Evolutionary conservation across 2,113 vertebrate genomes (phyloP).

Genomic region (Hypanus sabinus): DNA sequence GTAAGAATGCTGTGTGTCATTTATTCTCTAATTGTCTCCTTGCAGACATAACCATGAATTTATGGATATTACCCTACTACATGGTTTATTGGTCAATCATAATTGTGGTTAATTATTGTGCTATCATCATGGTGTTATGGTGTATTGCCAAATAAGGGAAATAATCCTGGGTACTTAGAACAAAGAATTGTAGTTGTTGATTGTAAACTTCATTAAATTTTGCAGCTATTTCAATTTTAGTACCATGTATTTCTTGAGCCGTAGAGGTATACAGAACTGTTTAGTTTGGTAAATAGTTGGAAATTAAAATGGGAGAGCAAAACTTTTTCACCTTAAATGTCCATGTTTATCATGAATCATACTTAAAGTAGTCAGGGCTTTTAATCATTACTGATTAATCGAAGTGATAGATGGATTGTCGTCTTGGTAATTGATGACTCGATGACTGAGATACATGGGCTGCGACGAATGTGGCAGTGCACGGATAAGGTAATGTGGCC

Average conservation of each 20-base stretch:
- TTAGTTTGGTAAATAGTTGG: background rate
- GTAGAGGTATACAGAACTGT: background rate
- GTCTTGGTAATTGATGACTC: slow-evolving; percentile 43
- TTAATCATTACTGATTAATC: slow-evolving; percentile 43
- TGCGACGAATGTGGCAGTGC: slow-evolving; percentile 40
- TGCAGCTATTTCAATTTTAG: background rate
- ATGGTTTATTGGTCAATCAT: background rate
- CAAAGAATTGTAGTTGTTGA: background rate
- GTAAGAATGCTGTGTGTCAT: background rate
- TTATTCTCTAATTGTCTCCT: background rate
- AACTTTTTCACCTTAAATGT: slow-evolving; percentile 39
- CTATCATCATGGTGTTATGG: background rate
- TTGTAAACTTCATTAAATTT: background rate
- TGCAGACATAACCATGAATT: background rate
- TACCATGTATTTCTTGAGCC: background rate
- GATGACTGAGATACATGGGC: slow-evolving; percentile 39
- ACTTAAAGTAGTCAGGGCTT: slow-evolving; percentile 38
- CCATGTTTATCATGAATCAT: slow-evolving; percentile 33
- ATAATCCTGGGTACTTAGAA: background rate
- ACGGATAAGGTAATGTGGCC: slow-evolving; percentile 29
- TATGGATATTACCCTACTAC: background rate
- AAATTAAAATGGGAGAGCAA: background rate
- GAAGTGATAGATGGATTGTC: slow-evolving; percentile 40
- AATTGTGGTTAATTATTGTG: background rate
- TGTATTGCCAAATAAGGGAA: background rate